Evolutionary conservation across 2,888 invertebrate genomes (phyloP).

Genomic region (Caenorhabditis imperialis): DNA sequence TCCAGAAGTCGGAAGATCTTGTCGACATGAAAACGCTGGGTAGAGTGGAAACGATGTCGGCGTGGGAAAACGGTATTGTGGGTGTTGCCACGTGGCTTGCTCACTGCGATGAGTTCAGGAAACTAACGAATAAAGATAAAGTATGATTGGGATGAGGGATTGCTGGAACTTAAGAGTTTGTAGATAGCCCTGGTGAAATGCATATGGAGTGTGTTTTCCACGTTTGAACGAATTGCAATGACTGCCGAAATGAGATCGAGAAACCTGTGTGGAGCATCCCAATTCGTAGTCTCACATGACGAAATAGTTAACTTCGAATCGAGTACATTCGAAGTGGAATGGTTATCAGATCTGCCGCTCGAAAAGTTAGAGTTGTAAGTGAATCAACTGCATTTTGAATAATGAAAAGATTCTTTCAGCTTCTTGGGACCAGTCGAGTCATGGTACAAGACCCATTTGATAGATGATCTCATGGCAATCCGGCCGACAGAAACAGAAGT

Average conservation of each 20-base stretch:
- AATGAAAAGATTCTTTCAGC: not conserved
- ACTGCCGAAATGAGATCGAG: not conserved
- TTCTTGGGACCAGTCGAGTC: not conserved
- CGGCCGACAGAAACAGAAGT: conserved; percentile 3
- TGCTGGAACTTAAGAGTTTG: not conserved
- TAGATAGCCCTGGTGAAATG: conserved; percentile 4
- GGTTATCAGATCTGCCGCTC: not conserved
- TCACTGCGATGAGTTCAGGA: not conserved
- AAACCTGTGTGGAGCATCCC: not conserved
- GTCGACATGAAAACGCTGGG: not conserved
- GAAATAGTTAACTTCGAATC: not conserved
- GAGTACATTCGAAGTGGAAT: not conserved
- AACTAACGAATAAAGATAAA: not conserved
- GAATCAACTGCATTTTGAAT: not conserved
- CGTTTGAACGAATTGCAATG: conserved; percentile 1
- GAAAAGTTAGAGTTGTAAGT: conserved; percentile 1
- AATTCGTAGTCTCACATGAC: not conserved
- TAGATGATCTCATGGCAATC: not conserved
- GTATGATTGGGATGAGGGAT: not conserved
- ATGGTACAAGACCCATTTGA: not conserved
- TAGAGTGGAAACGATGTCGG: not conserved
- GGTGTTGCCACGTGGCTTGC: conserved; percentile 1
- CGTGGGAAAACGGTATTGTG: not conserved
- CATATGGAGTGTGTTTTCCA: conserved; percentile 5
- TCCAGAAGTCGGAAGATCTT: not conserved